Evolutionary conservation across 2,888 invertebrate species (phyloP), one percentile per base, ranked within the genome.

Genomic region (Pseudeuparius sepicola): DNA sequence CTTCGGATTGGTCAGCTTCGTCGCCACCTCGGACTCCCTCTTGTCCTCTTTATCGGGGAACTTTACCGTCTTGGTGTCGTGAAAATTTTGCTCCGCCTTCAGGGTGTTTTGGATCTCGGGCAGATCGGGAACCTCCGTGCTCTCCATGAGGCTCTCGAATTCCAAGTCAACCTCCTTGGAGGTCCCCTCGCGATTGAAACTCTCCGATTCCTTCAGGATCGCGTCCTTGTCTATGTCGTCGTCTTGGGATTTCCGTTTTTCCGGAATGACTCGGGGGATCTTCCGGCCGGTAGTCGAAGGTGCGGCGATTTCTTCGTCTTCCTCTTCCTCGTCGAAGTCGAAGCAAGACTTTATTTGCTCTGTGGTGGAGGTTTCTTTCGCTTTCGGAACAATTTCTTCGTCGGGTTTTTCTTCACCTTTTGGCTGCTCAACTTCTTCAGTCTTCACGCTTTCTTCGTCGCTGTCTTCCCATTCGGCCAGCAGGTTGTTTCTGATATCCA

Each of bases 381-480:
- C 4, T 17, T 31, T 31, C 20, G 27, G 4, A n/a, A n/a, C 11
- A 18, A 28, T 18, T 13, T 20, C 10, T 20, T 34, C 11, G 11
- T 25, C 6, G 11, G 12, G 16, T 16, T 18, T 18, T 18, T 15
- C 18, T 31, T 10, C 20, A 17, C 11, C 31, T 31, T 31, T 3
- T 18, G 10, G 17, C 16, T 13, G n/a, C 10, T 35, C 30, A 7
- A 18, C 18, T 13, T 24, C 24, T 31, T 34, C 30, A 16, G 24
- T 13, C 7, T 4, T 20, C 11, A 24, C 37, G 7, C 4, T 7
- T 11, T 27, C 27, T 27, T 26, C 28, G 10, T 14, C 24, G 3
- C n/a, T n/a, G n/a, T n/a, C 83, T 43, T 75, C 76, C 84, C 85
- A 86, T 52, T 86, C 85, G 2, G 81, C 81, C 37, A 85, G 59